Evolutionary conservation across 1,140 invertebrate genomes (phyloP), one percentile per base, ranked within the genome.

Genomic region (Caenorhabditis brenneri): DNA sequence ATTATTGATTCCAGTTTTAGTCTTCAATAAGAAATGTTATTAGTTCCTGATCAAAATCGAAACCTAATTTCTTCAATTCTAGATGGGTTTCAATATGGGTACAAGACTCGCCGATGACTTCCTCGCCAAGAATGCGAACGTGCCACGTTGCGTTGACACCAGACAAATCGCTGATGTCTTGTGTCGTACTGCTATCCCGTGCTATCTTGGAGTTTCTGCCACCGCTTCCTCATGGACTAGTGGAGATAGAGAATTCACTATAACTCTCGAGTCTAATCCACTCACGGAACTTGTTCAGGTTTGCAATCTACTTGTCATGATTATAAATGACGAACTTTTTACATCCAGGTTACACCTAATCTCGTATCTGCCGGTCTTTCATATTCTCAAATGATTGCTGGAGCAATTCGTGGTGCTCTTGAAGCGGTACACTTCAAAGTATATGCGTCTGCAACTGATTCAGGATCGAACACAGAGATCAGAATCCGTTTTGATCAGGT

Each of bases 91-190:
- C 89, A 99, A 99, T 90, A 99, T 99, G 93, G 98, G 98, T 39
- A 94, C 98, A 60, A 92, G 97, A 49, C 92, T 99, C 12, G 97
- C 99, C 87, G 97, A 99, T 92, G 98, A 99, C 91, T 99, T 97
- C 89, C 92, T 99, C 22, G 96, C 97, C 0, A 93, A 96, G 88
- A 97, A 88, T 74, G 87, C 96, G 6, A 94, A 95, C 85, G 94
- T 94, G 22, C 94, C 94, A 0, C 92, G 96, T 65, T 99, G 98
- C 92, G 93, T 96, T n/a, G 82, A 83, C 22, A 74, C 58, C 24
- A 46, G 78, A 24, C 82, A 99, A 91, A 97, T 97, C 33, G 96
- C 97, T 22, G 97, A 99, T 91, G 97, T 98, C 91, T 95, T 99
- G 85, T 95, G 97, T 91, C 93, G 94, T 88, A 88, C 82, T 69